These are phyloP conservation scores for Rhombomys opimus DNA, from an alignment of 2,113 vertebrate species.

Conservation along the genomic window DNA sequence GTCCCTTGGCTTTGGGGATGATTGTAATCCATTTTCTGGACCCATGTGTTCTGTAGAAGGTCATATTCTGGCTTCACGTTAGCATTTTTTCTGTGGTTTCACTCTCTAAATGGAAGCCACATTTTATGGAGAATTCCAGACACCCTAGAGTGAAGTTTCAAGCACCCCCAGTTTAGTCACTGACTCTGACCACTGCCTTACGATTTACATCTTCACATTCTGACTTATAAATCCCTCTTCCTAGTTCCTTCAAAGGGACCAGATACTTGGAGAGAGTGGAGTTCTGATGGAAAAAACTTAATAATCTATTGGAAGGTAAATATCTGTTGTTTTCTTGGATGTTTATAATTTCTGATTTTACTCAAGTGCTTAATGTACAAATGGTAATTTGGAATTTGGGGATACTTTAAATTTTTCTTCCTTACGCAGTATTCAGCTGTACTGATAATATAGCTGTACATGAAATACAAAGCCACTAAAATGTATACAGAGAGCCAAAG, in stretches of 20 bases:
- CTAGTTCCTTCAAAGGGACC: constrained; percentile 87
- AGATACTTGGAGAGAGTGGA: constrained; percentile 88
- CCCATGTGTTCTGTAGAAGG: background rate
- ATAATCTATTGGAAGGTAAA: constrained; percentile 90
- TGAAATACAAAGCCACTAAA: too few relatives aligned
- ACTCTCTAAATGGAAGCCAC: constrained; percentile 9
- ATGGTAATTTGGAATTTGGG: background rate
- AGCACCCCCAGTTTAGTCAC: background rate
- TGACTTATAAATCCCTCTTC: constrained; percentile 36
- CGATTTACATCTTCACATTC: background rate
- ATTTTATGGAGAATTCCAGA: background rate
- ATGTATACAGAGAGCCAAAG: too few relatives aligned
- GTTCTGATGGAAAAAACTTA: constrained; percentile 84
- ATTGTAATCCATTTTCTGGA: background rate
- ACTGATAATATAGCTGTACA: too few relatives aligned
- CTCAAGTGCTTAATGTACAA: background rate
- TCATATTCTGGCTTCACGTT: background rate
- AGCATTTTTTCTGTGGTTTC: background rate
- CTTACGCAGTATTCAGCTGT: background rate
- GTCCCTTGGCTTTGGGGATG: rapidly evolving
- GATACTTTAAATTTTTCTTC: background rate
- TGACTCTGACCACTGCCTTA: too few relatives aligned
- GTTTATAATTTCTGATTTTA: background rate
- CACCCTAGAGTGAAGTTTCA: background rate
- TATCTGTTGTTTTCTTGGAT: background rate